Evolutionary conservation across 1,140 invertebrate genomes (phyloP).

Genomic region (Ephestia elutella): DNA sequence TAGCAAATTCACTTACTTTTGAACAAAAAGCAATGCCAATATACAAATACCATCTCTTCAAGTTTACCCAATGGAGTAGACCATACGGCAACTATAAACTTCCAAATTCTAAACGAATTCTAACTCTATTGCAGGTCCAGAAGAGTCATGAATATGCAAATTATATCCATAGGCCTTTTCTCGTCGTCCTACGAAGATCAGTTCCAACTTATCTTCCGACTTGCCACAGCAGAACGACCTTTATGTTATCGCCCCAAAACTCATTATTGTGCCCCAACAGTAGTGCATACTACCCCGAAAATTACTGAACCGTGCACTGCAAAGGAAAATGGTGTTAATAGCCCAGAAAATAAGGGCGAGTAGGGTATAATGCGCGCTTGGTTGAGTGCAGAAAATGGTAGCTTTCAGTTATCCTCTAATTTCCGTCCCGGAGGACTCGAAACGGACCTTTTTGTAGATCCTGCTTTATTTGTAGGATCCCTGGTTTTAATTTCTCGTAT

Average conservation of each 20-base stretch:
- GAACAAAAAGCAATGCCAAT: constrained; percentile 10
- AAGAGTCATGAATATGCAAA: too few species aligned
- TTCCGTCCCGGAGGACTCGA: constrained; percentile 9
- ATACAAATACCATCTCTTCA: constrained; percentile 8
- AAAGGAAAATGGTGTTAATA: not conserved
- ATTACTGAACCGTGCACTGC: not conserved
- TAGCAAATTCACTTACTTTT: too few species aligned
- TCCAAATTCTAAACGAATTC: not conserved
- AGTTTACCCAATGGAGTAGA: constrained; percentile 10
- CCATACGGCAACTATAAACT: not conserved
- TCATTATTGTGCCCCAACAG: not conserved
- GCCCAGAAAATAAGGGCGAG: constrained; percentile 10
- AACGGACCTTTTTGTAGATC: constrained; percentile 5
- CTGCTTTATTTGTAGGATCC: not conserved
- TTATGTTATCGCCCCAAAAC: too few species aligned
- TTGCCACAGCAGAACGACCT: too few species aligned
- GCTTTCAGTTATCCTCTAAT: constrained; percentile 13
- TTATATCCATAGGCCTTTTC: too few species aligned
- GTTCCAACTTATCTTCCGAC: too few species aligned
- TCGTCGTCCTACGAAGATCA: too few species aligned
- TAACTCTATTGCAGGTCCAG: too few species aligned
- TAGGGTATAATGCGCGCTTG: constrained; percentile 10
- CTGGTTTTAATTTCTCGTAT: constrained; percentile 2
- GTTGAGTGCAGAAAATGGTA: not conserved
- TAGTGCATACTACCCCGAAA: not conserved